Base-by-base conservation (phyloP, 1,140 invertebrate genomes). In the Drosophila trapezifrons region DNA sequence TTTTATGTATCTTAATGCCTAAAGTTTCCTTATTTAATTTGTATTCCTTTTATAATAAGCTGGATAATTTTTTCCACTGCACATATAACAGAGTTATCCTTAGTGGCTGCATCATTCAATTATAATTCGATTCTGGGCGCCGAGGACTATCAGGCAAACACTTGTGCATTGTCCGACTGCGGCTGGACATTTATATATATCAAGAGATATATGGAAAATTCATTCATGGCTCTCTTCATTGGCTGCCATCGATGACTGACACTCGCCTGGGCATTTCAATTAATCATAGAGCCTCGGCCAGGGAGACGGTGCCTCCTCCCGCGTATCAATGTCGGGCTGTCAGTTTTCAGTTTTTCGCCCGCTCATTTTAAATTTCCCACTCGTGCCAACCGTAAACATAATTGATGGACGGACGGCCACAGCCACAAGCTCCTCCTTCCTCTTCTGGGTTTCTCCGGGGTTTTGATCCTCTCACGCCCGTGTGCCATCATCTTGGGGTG, bases 221-320 rank as follows among this genome's bases (percentile, higher is more conserved):
- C 81, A 84, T 72, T 85, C 46, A 55, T 66, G 76, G 45, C 46
- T 51, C 27, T 59, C 74, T 81, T 81, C 56, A 85, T 80, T 78
- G 80, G 47, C 72, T 76, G 56, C 52, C 67, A 66, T 66, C 56
- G 69, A 46, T 42, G 83, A 82, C 78, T 64, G 83, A 86, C 82
- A 79, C 76, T 73, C 65, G 45, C 20, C 57, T 38, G 65, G 52
- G 71, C 58, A 47, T 66, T 72, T 82, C 79, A 82, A 87, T 86
- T 86, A 83, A 86, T 83, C 83, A 83, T 46, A 62, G 40, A 43
- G 35, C 45, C 18, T 20, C 46, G 37, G 8, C 5, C 9, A n/a
- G n/a, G n/a, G n/a, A n/a, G 0, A 3, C 12, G 20, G 15, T 35
- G 7, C 25, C 58, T 13, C 12, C 29, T 1, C 18, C 35, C n/a